These are phyloP conservation scores for Phylloscopus collybita DNA, from an alignment of 2,797 vertebrate species.

Conservation along the genomic window DNA sequence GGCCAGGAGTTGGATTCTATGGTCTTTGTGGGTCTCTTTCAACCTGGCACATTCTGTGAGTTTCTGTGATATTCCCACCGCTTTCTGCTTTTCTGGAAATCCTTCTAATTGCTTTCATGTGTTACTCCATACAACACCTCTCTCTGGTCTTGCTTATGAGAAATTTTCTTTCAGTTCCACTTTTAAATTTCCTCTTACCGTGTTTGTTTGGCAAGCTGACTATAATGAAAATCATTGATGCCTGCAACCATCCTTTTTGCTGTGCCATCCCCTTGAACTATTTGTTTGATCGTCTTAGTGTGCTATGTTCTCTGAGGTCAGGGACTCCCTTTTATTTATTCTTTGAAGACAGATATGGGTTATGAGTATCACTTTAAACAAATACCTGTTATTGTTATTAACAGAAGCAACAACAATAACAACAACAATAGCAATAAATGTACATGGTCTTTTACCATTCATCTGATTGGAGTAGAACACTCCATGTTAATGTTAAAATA, in stretches of 20 bases:
- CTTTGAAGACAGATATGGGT: neutral
- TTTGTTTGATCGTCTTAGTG: neutral
- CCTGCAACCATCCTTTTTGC: neutral
- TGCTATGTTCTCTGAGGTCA: neutral
- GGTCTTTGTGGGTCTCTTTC: neutral
- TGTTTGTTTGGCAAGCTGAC: neutral
- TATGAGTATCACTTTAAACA: neutral
- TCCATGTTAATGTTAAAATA: neutral
- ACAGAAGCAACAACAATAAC: neutral
- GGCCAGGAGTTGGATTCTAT: neutral
- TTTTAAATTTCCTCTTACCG: neutral
- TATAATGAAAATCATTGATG: neutral
- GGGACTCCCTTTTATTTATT: neutral
- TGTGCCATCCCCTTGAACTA: neutral
- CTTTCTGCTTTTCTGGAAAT: neutral
- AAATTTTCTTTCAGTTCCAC: neutral
- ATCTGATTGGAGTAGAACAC: neutral
- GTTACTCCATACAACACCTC: neutral
- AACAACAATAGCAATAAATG: neutral
- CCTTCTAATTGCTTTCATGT: neutral
- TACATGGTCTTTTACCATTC: neutral
- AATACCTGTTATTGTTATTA: neutral
- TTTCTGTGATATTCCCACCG: neutral
- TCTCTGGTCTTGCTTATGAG: neutral
- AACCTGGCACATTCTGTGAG: neutral